phyloP scores from a whole-genome alignment of 2,797 vertebrate species.

The Atherinosoma microstoma region DNA sequence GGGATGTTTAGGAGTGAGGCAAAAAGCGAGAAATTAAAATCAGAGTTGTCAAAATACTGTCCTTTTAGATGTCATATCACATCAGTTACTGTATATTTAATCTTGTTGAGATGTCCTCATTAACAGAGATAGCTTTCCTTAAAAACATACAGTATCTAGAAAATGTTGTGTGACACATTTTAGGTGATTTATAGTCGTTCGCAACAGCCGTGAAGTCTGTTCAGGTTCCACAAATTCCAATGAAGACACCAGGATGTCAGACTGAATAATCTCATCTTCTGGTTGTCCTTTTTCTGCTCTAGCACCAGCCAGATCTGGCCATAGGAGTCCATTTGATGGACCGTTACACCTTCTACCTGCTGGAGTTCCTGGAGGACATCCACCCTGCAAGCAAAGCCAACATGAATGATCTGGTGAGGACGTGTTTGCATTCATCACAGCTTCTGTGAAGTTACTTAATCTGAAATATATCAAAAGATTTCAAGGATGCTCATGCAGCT shows the following conservation, averaged over 20 bases:
- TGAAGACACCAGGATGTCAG: too few relatives aligned
- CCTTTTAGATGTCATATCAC: background rate
- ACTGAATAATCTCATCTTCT: background rate
- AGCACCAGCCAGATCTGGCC: slow-evolving; percentile 97
- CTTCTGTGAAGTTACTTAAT: background rate
- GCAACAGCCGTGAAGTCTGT: background rate
- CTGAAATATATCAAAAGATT: background rate
- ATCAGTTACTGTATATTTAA: background rate
- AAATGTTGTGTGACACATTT: background rate
- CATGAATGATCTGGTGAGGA: slow-evolving; percentile 95
- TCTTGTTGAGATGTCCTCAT: background rate
- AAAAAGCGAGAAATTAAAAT: too few relatives aligned
- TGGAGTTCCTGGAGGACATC: slow-evolving; percentile 98
- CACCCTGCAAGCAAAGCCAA: slow-evolving; percentile 94
- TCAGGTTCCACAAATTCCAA: too few relatives aligned
- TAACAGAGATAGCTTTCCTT: background rate
- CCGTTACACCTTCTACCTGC: slow-evolving; percentile 96
- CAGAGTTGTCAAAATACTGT: slow-evolving; percentile 5
- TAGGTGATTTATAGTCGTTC: background rate
- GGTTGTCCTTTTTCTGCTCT: background rate
- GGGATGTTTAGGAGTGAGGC: background rate
- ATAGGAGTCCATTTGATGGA: slow-evolving; percentile 99
- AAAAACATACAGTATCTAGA: background rate
- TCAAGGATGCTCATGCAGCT: background rate
- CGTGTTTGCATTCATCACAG: background rate